A percentile compares a stretch with the other conserved stretches of the same genome.
These are phyloP conservation scores for Takifugu bimaculatus DNA, from an alignment of 2,113 vertebrate genomes.

Conservation along the genomic window DNA sequence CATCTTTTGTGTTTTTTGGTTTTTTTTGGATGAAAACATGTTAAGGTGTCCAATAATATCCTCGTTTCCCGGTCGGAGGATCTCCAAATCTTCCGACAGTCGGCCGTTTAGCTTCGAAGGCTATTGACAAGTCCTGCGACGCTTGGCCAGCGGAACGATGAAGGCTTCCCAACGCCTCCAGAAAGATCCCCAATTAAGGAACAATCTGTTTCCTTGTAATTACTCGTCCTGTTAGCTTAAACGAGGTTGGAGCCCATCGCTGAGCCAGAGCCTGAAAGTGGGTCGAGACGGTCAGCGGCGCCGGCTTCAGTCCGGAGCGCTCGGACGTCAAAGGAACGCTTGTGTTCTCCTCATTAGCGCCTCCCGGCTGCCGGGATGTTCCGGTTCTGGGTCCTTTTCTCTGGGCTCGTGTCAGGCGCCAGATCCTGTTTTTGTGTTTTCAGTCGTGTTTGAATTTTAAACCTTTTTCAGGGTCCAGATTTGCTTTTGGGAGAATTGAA, in stretches of 20 bases:
- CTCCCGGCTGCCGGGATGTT: constrained; percentile 5
- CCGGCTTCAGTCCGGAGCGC: constrained; percentile 29
- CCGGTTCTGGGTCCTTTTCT: constrained; percentile 42
- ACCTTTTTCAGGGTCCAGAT: background rate
- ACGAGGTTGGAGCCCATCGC: constrained; percentile 64
- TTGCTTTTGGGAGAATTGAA: background rate
- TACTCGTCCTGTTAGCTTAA: constrained; percentile 70
- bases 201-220: constrained; percentile 77
- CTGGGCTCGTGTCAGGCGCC: constrained; percentile 12
- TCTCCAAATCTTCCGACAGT: no score
- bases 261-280: constrained; percentile 63
- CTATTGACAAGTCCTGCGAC: constrained; percentile 19
- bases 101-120: background rate
- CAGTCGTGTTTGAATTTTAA: background rate
- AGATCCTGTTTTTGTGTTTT: constrained; percentile 10
- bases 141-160: constrained; percentile 38
- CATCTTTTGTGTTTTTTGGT: no score
- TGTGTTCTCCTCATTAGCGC: constrained; percentile 63
- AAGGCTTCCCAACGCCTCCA: constrained; percentile 46
- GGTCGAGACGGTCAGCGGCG: constrained; percentile 48
- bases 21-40: no score
- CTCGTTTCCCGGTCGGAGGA: no score
- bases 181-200: constrained; percentile 74
- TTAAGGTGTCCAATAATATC: no score
- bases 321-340: constrained; percentile 58